These are phyloP conservation scores for Rhodinocichla rosea DNA, from an alignment of 2,113 vertebrate genomes.

Conservation along the genomic window DNA sequence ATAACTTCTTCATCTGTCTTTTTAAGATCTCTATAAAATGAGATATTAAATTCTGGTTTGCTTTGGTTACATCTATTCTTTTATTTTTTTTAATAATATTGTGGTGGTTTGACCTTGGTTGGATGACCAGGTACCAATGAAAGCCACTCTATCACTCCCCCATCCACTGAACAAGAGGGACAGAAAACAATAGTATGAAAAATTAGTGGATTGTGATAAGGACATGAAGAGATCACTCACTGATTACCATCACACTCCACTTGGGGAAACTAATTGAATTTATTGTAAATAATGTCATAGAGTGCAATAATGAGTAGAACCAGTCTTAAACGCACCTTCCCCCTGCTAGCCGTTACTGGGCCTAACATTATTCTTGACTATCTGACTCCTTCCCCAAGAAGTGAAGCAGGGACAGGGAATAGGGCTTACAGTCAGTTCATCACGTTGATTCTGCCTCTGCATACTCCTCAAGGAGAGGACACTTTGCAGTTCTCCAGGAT, in stretches of 20 bases:
- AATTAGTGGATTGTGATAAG: not conserved
- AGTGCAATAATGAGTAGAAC: not conserved
- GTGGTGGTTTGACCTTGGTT: not conserved
- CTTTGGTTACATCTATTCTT: not conserved
- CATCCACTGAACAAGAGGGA: not conserved
- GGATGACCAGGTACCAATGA: not conserved
- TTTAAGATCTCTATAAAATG: not conserved
- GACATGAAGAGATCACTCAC: not conserved
- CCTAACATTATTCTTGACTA: too few relatives aligned
- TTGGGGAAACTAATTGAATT: not conserved
- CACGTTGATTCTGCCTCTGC: not conserved
- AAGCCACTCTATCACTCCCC: not conserved
- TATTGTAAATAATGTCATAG: not conserved
- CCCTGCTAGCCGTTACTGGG: not conserved
- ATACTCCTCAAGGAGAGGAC: not conserved
- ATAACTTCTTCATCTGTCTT: not conserved
- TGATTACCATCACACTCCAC: not conserved
- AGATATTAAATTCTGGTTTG: not conserved
- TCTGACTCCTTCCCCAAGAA: not conserved
- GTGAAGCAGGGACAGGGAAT: too few relatives aligned
- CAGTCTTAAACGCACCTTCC: not conserved
- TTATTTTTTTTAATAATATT: not conserved
- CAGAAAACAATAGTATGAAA: not conserved
- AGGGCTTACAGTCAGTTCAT: not conserved
- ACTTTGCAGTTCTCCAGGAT: not conserved